Base-by-base conservation (phyloP, 2,888 invertebrate genomes). In the Aricia artaxerxes region DNA sequence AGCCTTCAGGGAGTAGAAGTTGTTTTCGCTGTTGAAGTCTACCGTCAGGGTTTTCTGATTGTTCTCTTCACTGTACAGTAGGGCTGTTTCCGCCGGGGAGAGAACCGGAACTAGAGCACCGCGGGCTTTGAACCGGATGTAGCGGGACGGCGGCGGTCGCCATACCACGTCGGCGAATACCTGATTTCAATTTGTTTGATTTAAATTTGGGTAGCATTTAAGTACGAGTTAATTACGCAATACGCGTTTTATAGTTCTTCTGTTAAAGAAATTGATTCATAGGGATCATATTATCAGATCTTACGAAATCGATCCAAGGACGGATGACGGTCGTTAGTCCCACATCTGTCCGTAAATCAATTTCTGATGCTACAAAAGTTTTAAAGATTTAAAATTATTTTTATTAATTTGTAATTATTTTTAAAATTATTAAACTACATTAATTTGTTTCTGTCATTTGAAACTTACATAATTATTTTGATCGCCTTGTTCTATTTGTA, bases 401-500 rank as follows among this genome's bases (percentile, higher is more conserved):
- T 24, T 24, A 24, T 24, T 24, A 24, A 24, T 24, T 24, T 24
- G 24, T 24, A 24, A 24, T 24, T 24, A 24, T 24, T 24, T 24
- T 24, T 24, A 24, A 24, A 24, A 24, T 24, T 24, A 24, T 24
- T 24, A 24, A 24, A 24, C 24, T 24, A 24, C 24, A 24, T 24
- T 24, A 24, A 24, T 24, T 24, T 24, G 24, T 24, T 9, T 49
- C 49, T 49, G 49, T 0, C 3, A 44, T 57, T 1, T 16, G 4
- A 57, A 16, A 57, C 92, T 91, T 82, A 96, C 95, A 85, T 95
- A 95, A 83, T 95, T 95, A 57, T 92, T 87, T 11, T 92, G 94
- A 3, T 92, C 90, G 16, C 95, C 95, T 81, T 96, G 95, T 2
- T 92, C 91, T 35, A 96, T 92, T 78, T 95, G 95, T 73, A 97